Base-by-base conservation (phyloP, 2,113 vertebrate genomes). In the Tyrannus savana region DNA sequence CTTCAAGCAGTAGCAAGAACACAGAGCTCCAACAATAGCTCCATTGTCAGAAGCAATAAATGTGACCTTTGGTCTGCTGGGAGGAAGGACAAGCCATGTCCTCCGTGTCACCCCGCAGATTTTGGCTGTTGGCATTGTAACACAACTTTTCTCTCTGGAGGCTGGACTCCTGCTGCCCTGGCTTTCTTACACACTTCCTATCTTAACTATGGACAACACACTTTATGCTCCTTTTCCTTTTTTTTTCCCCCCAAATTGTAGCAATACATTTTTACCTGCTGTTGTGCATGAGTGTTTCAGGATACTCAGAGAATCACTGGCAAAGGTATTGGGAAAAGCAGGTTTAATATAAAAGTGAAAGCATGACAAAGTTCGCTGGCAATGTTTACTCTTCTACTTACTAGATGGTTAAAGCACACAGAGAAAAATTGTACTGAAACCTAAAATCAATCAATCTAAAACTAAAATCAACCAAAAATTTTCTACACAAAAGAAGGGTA, bases 1-100 rank as follows among this genome's bases (percentile, higher is more conserved):
- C 67, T 68, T 94, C 75, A 76, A 86, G 63, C 37, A 86, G 37
- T 21, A 80, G 67, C n/a, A 22, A 86, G 55, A 76, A 83, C 35
- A 10, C 23, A 25, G 39, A 60, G 19, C 30, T 92, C 35, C 68
- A 81, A 73, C 85, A 94, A 86, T 33, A 80, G 72, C 30, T 49
- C 55, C 55, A 84, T 86, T 90, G 68, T 92, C 68, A 95, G 47
- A 86, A 96, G 78, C 50, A 71, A 41, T 4, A 68, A 78, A 39
- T 63, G 69, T 46, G 60, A 92, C 72, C 86, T 89, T 90, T 84
- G 41, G 19, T 74, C 63, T n/a, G 19, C 49, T 5, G 3, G 59
- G 53, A 79, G 0, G 3, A 75, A 52, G 44, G 59, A 79, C 31
- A 33, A 76, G 46, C 0, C 0, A 39, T 69, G 23, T 46, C 46